Base-by-base conservation (phyloP, 2,888 invertebrate genomes). In the Nudaria mundana region DNA sequence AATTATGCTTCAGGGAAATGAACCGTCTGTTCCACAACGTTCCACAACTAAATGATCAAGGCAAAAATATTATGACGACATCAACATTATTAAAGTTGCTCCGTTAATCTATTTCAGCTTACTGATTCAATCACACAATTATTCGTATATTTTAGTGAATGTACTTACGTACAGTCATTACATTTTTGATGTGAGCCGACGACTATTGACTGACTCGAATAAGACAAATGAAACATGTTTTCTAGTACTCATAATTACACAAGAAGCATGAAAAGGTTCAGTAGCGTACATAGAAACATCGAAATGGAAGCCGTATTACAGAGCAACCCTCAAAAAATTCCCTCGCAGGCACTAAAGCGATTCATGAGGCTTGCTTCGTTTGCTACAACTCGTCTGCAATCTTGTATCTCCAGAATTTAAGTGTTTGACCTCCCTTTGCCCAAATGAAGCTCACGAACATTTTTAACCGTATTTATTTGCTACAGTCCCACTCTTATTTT, bases 381-480 rank as follows among this genome's bases (percentile, higher is more conserved):
- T 81, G 79, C 77, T 63, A 72, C 74, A 74, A 81, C 80, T 81
- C 76, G 75, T 74, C 75, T 80, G 79, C 80, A 81, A 81, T 82
- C 81, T 82, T 80, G 81, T 82, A 82, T 81, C 81, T 81, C 78
- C 77, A 71, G 73, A 76, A 74, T 81, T 80, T 81, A 82, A 82
- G 81, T 82, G 82, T 82, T 81, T 82, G 80, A 78, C 80, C 80
- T 80, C 76, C 76, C 81, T 80, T 78, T 75, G 78, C 79, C 81
- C 77, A 81, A 82, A 82, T 81, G 81, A 81, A 81, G 75, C 80
- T 76, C 74, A 73, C 76, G 74, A 75, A 77, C 71, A 68, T 66
- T 65, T 65, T 69, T 71, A 65, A 72, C 64, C 54, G 59, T 68
- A n/a, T 65, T 56, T 56, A 59, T 61, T 63, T 44, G 54, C 54